Evolutionary conservation across 1,140 invertebrate genomes (phyloP).

Genomic region (Drosophila equinoxialis): DNA sequence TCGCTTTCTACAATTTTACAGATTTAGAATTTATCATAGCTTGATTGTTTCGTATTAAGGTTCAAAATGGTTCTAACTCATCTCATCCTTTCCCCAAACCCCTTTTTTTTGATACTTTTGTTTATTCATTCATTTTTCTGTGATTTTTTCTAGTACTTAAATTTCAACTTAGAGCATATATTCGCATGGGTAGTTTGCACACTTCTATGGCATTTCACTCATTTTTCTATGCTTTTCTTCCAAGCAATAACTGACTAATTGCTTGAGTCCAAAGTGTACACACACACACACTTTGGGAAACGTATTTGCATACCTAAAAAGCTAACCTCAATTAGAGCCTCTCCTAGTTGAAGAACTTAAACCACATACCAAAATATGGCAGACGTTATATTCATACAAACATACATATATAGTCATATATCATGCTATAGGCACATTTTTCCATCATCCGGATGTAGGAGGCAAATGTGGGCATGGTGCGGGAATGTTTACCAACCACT

Average conservation of each 20-base stretch:
- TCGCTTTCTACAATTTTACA: too few relatives aligned
- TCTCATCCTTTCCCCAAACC: not conserved
- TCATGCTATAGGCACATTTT: constrained; percentile 42
- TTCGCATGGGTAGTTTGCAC: constrained; percentile 20
- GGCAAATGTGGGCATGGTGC: not conserved
- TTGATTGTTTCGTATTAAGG: too few relatives aligned
- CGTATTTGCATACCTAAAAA: constrained; percentile 61
- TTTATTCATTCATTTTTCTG: not conserved
- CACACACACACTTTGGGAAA: constrained; percentile 16
- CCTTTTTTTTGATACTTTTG: not conserved
- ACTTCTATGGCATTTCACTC: not conserved
- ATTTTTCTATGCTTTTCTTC: not conserved
- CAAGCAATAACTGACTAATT: constrained; percentile 77
- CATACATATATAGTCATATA: constrained; percentile 37
- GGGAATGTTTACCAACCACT: constrained; percentile 41
- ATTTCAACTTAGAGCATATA: constrained; percentile 22
- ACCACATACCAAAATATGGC: constrained; percentile 23
- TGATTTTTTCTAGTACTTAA: not conserved
- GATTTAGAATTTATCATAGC: too few relatives aligned
- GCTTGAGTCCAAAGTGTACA: constrained; percentile 56
- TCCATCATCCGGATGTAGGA: constrained; percentile 35
- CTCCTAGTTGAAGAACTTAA: constrained; percentile 44
- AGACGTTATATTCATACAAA: constrained; percentile 29
- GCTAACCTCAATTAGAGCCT: constrained; percentile 65
- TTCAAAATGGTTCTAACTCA: not conserved